Evolutionary conservation across 2,888 invertebrate species (phyloP), one percentile per base, ranked within the genome.

Genomic region (Serripes groenlandicus): DNA sequence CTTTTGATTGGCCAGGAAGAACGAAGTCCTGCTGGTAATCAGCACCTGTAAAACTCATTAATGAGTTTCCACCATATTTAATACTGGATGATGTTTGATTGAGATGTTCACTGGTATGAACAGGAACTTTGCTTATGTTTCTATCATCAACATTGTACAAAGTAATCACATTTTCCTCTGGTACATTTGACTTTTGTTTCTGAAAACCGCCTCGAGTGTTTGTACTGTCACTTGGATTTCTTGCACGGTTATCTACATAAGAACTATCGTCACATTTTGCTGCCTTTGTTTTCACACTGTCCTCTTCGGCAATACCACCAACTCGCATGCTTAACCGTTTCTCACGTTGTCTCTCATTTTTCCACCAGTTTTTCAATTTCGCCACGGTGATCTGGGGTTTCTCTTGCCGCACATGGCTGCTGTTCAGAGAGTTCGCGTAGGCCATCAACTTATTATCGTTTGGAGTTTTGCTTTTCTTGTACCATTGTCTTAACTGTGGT

Each of bases 301-400:
- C 21, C 7, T 56, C 56, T 7, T 28, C 23, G 23, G 56, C 23
- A 28, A 23, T 26, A 2, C 11, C 7, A 15, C n/a, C 30, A 26
- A 11, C 30, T 11, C 35, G 30, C 30, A 9, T 23, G 42, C 62
- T 75, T 37, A 78, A 60, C 15, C 89, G 42, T 73, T 88, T 90
- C 71, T 89, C 89, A 68, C 92, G 86, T 81, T 94, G 94, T 75
- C 92, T 89, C 85, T 94, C 94, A 86, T 94, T 94, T 85, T 94
- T 94, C 93, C 94, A 94, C 94, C 94, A 94, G 75, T 93, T 93
- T 80, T 92, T 92, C 23, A 94, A 77, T 76, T 92, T 92, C 7
- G 78, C 85, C 0, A 91, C 75, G 0, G 92, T 91, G 26, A 94
- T 91, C 86, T 93, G 91, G 3, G 91, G 91, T 75, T 94, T 87